Evolutionary conservation across 2,113 vertebrate species (phyloP), one percentile per base, ranked within the genome.

Genomic region (Empidonax alnorum): DNA sequence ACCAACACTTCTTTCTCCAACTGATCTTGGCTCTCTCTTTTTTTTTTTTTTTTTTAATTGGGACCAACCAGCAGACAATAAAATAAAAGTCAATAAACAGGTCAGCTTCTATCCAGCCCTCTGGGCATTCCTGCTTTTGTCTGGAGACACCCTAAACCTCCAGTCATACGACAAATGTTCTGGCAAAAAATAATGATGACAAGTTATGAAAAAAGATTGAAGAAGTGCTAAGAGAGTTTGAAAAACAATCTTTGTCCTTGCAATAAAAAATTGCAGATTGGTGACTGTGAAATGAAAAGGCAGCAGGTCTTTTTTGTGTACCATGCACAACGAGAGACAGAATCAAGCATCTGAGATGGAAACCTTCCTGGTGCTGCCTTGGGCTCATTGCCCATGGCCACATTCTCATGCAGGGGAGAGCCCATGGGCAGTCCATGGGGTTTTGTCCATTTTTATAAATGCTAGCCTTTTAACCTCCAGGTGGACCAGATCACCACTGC

Each of bases 21-120:
- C 4, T 78, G 84, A 87, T 81, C 47, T 81, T 94, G 80, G 20
- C 46, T 73, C 28, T 42, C 2, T 59, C 7, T 50, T 81, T 44
- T 67, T n/a, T 75, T 56, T 71, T 69, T 50, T 71, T 83, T 59
- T 9, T 50, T 81, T 44, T 58, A 89, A 87, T 82, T 89, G 73
- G 35, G n/a, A 59, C 19, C 37, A 65, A 58, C 8, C 15, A 79
- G 44, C 28, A 93, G 69, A 93, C 61, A 69, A 82, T 82, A 84
- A 95, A 89, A 75, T 62, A 22, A 42, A 90, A 84, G 68, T 63
- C 84, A 93, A 84, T 91, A 87, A 96, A 77, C 52, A 83, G 72
- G 78, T 86, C 88, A 77, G 31, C 68, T 93, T 44, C 72, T 42
- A 17, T 47, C 33, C 63, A 75, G 33, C 52, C 52, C 30, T 68